A percentile compares a stretch with the other conserved stretches of the same genome.
These are phyloP conservation scores for Yasuhikotakia modesta DNA, from an alignment of 2,797 vertebrate species.

Conservation along the genomic window DNA sequence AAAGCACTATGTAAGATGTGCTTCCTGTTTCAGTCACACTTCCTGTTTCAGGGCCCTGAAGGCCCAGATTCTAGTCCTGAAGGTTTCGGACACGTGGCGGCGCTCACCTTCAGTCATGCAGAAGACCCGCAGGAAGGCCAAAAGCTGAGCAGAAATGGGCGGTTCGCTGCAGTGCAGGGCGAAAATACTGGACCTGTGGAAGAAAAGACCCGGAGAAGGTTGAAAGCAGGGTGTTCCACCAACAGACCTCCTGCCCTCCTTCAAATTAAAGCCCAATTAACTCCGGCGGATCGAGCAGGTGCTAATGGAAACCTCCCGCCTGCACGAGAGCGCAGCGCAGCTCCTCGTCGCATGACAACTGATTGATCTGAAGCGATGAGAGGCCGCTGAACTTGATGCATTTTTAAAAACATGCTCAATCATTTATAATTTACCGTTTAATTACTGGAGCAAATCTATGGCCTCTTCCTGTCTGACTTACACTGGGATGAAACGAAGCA, in stretches of 20 bases:
- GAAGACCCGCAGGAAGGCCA: constrained; percentile 96
- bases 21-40: constrained; percentile 11
- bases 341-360: constrained; percentile 54
- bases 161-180: constrained; percentile 91
- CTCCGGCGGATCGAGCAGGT: constrained; percentile 42
- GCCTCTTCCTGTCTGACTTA: constrained; percentile 50
- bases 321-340: constrained; percentile 15
- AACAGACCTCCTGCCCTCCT: constrained; percentile 1
- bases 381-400: constrained; percentile 57
- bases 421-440: constrained; percentile 66
- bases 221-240: constrained; percentile 33
- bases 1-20: too few species aligned
- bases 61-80: not conserved
- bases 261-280: constrained; percentile 58
- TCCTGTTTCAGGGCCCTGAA: constrained; percentile 14
- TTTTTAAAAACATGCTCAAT: constrained; percentile 63
- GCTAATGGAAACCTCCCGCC: constrained; percentile 41
- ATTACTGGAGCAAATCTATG: constrained; percentile 52
- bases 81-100: not conserved
- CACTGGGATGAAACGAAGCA: constrained; percentile 39
- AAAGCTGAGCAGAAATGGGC: constrained; percentile 92
- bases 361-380: constrained; percentile 62
- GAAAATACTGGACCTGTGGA: constrained; percentile 90
- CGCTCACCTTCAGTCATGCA: constrained; percentile 94
- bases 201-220: constrained; percentile 49